A percentile compares a stretch with the other conserved stretches of the same genome.
Evolutionary conservation across 2,888 invertebrate species (phyloP).

Genomic region (Lycaena phlaeas): DNA sequence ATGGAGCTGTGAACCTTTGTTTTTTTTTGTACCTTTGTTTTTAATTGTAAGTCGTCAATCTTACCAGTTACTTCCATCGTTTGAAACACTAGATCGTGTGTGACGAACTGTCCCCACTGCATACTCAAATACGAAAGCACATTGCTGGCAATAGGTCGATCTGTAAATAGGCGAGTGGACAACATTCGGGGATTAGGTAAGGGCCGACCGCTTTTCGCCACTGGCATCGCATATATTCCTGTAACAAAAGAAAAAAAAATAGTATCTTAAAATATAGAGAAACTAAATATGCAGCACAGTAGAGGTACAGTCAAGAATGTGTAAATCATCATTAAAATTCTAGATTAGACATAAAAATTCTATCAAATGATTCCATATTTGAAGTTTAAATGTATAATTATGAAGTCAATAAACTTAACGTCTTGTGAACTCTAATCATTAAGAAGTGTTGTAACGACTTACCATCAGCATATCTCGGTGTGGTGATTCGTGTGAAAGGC

Average conservation of each 20-base stretch:
- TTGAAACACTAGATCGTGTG: slow-evolving; percentile 78
- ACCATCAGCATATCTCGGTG: slow-evolving; percentile 77
- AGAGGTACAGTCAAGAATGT: too few relatives aligned
- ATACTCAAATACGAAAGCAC: slow-evolving; percentile 74
- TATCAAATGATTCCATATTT: too few relatives aligned
- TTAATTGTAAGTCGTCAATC: too few relatives aligned
- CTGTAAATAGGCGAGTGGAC: slow-evolving; percentile 74
- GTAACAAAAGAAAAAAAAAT: slow-evolving; percentile 1
- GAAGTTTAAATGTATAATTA: too few relatives aligned
- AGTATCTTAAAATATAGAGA: too few relatives aligned
- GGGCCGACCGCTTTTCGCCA: slow-evolving; percentile 59
- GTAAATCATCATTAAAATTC: too few relatives aligned
- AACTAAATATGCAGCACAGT: too few relatives aligned
- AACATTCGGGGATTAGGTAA: slow-evolving; percentile 78
- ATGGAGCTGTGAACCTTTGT: too few relatives aligned
- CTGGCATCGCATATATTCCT: slow-evolving; percentile 69
- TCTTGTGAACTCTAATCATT: too few relatives aligned
- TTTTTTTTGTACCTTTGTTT: too few relatives aligned
- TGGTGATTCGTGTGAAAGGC: slow-evolving; percentile 72
- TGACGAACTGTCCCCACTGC: slow-evolving; percentile 83
- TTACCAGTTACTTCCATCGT: slow-evolving; percentile 74
- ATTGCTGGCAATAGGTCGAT: slow-evolving; percentile 59
- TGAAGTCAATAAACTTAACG: too few relatives aligned
- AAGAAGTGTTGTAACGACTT: slow-evolving; percentile 20
- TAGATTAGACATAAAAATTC: too few relatives aligned